Evolutionary conservation across 2,797 vertebrate genomes (phyloP).

Genomic region (Poeciliopsis gracilis): DNA sequence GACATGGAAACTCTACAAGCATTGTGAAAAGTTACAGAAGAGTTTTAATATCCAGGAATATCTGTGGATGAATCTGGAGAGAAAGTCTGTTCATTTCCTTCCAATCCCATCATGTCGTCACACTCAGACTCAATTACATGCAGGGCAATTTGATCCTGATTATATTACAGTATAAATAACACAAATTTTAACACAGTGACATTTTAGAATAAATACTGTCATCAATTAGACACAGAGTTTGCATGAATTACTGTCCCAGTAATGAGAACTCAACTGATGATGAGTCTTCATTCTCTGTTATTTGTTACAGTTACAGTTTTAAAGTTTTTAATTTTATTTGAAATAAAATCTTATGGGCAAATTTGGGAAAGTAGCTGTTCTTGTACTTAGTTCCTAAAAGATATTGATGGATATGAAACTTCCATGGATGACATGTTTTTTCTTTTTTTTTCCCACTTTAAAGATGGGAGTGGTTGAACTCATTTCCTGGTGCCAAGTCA

Average conservation of each 20-base stretch:
- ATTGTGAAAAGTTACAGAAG: no score
- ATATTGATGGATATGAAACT: not conserved
- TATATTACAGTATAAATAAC: no score
- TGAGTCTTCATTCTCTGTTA: not conserved
- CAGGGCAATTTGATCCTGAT: no score
- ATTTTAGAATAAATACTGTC: not conserved
- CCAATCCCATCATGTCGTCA: not conserved
- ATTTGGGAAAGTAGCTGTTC: not conserved
- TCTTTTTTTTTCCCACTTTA: not conserved
- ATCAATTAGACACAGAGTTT: not conserved
- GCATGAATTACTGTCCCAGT: not conserved
- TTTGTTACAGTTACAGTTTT: not conserved
- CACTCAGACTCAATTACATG: no score
- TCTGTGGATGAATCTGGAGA: not conserved
- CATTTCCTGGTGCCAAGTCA: not conserved
- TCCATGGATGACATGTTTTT: not conserved
- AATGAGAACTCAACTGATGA: not conserved
- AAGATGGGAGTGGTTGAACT: not conserved
- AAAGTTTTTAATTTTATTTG: not conserved
- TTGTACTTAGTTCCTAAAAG: not conserved
- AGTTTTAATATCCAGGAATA: not conserved
- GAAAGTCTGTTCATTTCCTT: not conserved
- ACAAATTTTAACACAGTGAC: not conserved
- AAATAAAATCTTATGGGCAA: not conserved
- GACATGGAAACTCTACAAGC: not conserved